Evolutionary conservation across 2,888 invertebrate species (phyloP).

Genomic region (Lissonota sp.): DNA sequence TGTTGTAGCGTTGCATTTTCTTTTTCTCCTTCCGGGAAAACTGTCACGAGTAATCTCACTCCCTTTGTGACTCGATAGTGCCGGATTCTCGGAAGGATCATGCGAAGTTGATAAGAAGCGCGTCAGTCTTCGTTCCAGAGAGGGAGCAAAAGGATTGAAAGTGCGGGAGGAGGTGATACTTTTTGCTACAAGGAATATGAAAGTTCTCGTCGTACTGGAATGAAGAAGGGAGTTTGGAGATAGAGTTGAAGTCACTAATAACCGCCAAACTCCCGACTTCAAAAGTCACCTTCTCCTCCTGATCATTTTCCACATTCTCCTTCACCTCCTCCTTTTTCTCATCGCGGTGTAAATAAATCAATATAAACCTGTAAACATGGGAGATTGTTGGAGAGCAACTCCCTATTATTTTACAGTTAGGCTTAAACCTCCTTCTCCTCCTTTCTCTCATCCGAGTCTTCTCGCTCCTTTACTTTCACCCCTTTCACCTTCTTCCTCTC

Average conservation of each 20-base stretch:
- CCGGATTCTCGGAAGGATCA: not conserved
- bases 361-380: too few species aligned
- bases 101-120: constrained; percentile 6
- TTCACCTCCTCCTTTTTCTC: constrained; percentile 33
- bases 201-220: constrained; percentile 5
- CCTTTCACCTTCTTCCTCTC: constrained; percentile 45
- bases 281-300: constrained; percentile 2
- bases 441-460: constrained; percentile 63
- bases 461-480: constrained; percentile 43
- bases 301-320: not conserved
- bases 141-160: not conserved
- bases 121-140: not conserved
- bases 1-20: constrained; percentile 9
- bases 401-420: constrained; percentile 83
- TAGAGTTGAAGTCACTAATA: constrained; percentile 73
- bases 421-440: constrained; percentile 69
- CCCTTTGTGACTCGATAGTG: not conserved
- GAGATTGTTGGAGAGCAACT: constrained; percentile 73
- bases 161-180: not conserved
- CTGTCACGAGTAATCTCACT: not conserved
- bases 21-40: not conserved
- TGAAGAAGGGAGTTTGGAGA: constrained; percentile 33
- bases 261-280: constrained; percentile 73
- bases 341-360: constrained; percentile 82
- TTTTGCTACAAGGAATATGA: not conserved